Evolutionary conservation across 2,888 invertebrate genomes (phyloP).

Genomic region (Lithophane socia): DNA sequence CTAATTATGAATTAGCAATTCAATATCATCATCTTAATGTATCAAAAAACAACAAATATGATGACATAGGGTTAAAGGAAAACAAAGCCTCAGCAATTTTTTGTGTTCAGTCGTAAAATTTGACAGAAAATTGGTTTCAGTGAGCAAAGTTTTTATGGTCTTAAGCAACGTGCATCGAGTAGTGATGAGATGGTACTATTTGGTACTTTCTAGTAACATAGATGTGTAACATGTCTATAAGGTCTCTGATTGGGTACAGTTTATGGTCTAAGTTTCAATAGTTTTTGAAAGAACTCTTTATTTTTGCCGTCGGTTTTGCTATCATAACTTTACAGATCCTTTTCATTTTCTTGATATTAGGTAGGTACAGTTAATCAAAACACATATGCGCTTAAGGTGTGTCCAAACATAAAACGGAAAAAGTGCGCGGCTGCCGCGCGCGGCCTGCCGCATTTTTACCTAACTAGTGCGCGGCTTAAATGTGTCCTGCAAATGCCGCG

Average conservation of each 20-base stretch:
- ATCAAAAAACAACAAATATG: neutral
- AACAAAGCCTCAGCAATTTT: slow-evolving; percentile 31
- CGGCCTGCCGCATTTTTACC: too few species aligned
- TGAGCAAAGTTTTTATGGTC: slow-evolving; percentile 50
- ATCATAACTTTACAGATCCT: neutral
- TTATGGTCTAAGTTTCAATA: slow-evolving; percentile 26
- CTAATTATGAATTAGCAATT: too few species aligned
- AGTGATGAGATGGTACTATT: slow-evolving; percentile 35
- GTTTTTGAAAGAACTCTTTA: neutral
- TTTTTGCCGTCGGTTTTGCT: neutral
- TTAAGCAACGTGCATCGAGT: slow-evolving; percentile 52
- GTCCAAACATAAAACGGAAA: too few species aligned
- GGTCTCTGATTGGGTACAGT: slow-evolving; percentile 21
- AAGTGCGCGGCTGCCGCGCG: too few species aligned
- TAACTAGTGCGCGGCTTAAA: too few species aligned
- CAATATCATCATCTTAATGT: neutral
- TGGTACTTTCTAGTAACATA: slow-evolving; percentile 28
- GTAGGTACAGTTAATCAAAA: too few species aligned
- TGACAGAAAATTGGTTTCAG: slow-evolving; percentile 61
- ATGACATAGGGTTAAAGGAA: neutral
- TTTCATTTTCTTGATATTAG: neutral
- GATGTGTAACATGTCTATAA: neutral
- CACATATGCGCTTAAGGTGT: too few species aligned
- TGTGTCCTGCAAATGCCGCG: too few species aligned
- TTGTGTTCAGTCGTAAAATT: slow-evolving; percentile 56